These are phyloP conservation scores for Sebastes flavidus DNA, from an alignment of 2,797 vertebrate genomes.

Conservation along the genomic window DNA sequence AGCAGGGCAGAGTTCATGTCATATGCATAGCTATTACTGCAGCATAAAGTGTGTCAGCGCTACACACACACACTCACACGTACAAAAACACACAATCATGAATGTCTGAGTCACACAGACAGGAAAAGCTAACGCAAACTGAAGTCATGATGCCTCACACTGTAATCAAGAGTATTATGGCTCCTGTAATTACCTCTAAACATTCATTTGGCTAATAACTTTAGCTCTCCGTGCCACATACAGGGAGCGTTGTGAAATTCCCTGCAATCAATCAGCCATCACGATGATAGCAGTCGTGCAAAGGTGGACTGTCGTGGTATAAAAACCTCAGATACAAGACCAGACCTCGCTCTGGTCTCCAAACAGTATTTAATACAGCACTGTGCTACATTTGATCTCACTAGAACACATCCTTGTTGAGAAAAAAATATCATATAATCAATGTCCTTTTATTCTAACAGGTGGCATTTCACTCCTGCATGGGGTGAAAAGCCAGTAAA, in stretches of 20 bases:
- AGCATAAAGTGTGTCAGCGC: constrained; percentile 20
- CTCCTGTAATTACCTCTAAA: constrained; percentile 71
- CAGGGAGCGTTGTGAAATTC: constrained; percentile 28
- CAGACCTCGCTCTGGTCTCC: not conserved
- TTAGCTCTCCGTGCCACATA: constrained; percentile 28
- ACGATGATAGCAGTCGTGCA: not conserved
- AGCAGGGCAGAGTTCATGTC: constrained; percentile 49
- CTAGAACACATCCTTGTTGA: not conserved
- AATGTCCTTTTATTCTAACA: not conserved
- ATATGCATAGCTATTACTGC: constrained; percentile 14
- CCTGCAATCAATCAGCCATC: not conserved
- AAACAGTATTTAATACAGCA: not conserved
- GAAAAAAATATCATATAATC: not conserved
- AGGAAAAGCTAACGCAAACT: constrained; percentile 63
- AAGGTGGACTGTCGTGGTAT: not conserved
- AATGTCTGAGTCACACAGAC: constrained; percentile 58
- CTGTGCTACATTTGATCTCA: not conserved
- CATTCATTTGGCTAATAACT: constrained; percentile 71
- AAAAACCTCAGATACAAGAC: not conserved
- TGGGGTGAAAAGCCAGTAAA: not conserved
- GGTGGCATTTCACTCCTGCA: not conserved
- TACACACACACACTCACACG: not conserved
- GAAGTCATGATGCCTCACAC: constrained; percentile 57
- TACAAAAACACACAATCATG: constrained; percentile 16
- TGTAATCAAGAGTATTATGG: constrained; percentile 67